phyloP scores from a whole-genome alignment of 2,888 invertebrate species.

The Hydrotaea diabolus region DNA sequence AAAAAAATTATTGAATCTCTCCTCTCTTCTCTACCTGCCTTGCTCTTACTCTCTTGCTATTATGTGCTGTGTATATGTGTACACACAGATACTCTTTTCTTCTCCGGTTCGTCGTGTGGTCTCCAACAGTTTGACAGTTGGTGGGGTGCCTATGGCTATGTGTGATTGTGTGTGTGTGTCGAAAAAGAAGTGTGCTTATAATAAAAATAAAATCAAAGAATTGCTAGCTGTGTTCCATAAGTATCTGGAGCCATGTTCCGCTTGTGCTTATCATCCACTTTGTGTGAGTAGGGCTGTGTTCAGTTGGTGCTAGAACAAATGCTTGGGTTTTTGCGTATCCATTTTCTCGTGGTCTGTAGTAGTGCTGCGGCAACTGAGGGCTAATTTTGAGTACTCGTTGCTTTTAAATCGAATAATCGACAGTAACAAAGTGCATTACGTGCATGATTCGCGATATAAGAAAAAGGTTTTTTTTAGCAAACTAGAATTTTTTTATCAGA shows the following conservation, averaged over 20 bases:
- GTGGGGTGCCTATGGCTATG: background rate
- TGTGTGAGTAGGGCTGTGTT: background rate
- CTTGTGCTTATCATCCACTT: too few relatives aligned
- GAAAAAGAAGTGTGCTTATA: conserved; percentile 1
- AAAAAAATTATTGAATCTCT: conserved; percentile 18
- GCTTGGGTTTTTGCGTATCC: background rate
- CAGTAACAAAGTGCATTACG: too few relatives aligned
- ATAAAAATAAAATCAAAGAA: background rate
- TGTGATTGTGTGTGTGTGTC: background rate
- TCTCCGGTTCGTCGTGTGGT: conserved; percentile 15
- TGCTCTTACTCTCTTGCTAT: conserved; percentile 31
- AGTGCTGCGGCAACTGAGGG: too few relatives aligned
- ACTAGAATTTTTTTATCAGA: too few relatives aligned
- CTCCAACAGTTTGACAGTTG: conserved; percentile 12
- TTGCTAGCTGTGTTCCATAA: conserved; percentile 29
- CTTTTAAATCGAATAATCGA: too few relatives aligned
- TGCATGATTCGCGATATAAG: too few relatives aligned
- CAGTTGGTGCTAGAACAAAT: background rate
- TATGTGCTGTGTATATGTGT: conserved; percentile 35
- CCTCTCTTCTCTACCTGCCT: background rate
- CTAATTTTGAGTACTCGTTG: too few relatives aligned
- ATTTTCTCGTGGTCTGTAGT: background rate
- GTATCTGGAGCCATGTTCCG: background rate
- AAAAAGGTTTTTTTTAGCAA: too few relatives aligned
- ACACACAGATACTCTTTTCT: conserved; percentile 31